A percentile compares a stretch with the other conserved stretches of the same genome.
phyloP scores from a whole-genome alignment of 2,797 vertebrate species.

The Microctenopoma lineatum region DNA sequence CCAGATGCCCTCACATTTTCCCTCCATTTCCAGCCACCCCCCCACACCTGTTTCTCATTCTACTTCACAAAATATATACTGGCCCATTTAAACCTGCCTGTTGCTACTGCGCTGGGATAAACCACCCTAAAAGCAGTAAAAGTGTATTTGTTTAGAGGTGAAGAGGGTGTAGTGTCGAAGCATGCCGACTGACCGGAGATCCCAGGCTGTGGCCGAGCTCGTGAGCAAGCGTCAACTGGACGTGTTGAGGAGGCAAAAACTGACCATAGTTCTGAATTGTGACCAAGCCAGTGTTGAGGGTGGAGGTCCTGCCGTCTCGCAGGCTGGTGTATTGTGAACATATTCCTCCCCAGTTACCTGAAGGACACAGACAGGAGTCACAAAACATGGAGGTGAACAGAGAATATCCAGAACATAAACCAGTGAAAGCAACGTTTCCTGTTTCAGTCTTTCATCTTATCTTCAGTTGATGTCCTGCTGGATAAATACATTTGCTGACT shows the following conservation, averaged over 20 bases:
- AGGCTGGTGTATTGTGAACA: slow-evolving; percentile 76
- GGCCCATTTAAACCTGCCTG: too few species aligned
- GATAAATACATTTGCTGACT: too few species aligned
- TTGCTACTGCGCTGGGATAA: too few species aligned
- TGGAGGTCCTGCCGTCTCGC: slow-evolving; percentile 44
- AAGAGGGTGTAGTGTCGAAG: not conserved
- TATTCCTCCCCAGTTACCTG: slow-evolving; percentile 86
- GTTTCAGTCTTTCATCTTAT: too few species aligned
- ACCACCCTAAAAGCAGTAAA: too few species aligned
- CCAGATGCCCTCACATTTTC: not conserved
- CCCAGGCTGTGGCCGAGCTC: slow-evolving; percentile 90
- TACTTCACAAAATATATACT: too few species aligned
- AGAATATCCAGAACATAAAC: too few species aligned
- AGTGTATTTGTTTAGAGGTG: not conserved
- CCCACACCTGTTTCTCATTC: too few species aligned
- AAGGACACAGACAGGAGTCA: slow-evolving; percentile 10
- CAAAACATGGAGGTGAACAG: not conserved
- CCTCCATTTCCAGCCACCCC: too few species aligned
- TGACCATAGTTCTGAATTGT: slow-evolving; percentile 87
- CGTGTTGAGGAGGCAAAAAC: slow-evolving; percentile 77
- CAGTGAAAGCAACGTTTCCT: too few species aligned
- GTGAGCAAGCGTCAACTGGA: slow-evolving; percentile 87
- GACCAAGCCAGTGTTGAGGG: slow-evolving; percentile 86
- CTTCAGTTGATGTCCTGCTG: too few species aligned
- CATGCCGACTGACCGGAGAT: slow-evolving; percentile 81